Base-by-base conservation (phyloP, 2,888 invertebrate species). In the Ochropleura leucogaster region DNA sequence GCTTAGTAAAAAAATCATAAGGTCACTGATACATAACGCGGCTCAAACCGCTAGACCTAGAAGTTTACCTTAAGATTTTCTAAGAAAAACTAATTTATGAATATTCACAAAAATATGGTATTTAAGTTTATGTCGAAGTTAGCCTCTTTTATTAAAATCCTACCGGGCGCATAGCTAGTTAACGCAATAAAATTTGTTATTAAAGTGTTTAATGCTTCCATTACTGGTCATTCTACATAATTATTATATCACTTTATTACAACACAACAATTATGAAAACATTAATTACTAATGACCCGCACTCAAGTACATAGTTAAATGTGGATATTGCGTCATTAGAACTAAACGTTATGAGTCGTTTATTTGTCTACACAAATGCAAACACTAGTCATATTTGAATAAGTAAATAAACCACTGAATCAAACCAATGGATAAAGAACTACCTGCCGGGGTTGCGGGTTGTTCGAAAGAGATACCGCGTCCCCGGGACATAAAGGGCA, bases 201-300 rank as follows among this genome's bases (percentile, higher is more conserved):
- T 49, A 3, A 16, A 51, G 12, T 20, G n/a, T 55, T 68, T 55
- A 68, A 20, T 55, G 42, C 7, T 40, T 47, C 20, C 3, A 55
- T 62, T 55, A 71, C n/a, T 71, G 18, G 44, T 49, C 0, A 77
- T 66, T 57, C 20, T 67, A 74, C 65, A 42, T 30, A 20, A 64
- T 60, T 44, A 72, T 70, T 69, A 30, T 63, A 67, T 64, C 46
- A 62, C 40, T 57, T 68, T 75, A 72, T 77, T 55, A 55, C 53
- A 66, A 30, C 44, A 83, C 51, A 76, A 46, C 18, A 67, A 74
- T 76, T 78, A 78, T 65, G 72, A 72, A 78, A 76, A 77, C 74
- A 78, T 82, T 74, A 72, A 62, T 77, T 42, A 74, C 49, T 80
- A 80, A 78, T 74, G 72, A 68, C 63, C n/a, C 55, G 62, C 20